Conservation (phyloP, 1,140 invertebrate genomes). For the Lamellibrachia luymesi region DNA sequence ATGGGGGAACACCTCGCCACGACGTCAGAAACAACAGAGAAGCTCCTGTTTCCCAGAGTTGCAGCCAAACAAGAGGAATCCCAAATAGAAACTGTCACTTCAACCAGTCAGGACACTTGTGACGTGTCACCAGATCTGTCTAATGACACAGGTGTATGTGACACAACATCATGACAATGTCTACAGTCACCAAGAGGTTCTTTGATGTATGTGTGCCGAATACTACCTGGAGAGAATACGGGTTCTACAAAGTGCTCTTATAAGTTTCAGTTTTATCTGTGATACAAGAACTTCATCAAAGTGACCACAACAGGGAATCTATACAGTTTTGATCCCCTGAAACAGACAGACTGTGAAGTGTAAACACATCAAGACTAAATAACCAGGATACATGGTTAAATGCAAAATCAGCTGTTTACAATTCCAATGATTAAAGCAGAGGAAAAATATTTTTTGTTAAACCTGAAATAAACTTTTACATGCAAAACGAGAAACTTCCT, state of each 20-base stretch:
- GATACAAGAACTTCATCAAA: neutral
- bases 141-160: neutral
- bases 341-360: neutral
- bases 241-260: neutral
- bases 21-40: conserved; percentile 46
- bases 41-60: conserved; percentile 33
- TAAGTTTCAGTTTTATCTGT: neutral
- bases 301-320: neutral
- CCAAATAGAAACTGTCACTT: neutral
- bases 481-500: no score
- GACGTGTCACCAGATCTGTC: neutral
- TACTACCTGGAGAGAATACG: no score
- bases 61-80: neutral
- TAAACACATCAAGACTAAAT: neutral
- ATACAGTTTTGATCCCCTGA: neutral
- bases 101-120: neutral
- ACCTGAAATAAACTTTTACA: no score
- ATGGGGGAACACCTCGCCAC: conserved; percentile 45
- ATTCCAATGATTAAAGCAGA: no score
- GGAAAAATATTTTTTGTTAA: no score
- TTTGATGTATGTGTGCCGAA: neutral
- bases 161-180: neutral
- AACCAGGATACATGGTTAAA: no score
- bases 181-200: neutral
- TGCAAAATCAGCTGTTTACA: no score